phyloP scores from a whole-genome alignment of 2,797 vertebrate species.

The Melopsittacus undulatus region DNA sequence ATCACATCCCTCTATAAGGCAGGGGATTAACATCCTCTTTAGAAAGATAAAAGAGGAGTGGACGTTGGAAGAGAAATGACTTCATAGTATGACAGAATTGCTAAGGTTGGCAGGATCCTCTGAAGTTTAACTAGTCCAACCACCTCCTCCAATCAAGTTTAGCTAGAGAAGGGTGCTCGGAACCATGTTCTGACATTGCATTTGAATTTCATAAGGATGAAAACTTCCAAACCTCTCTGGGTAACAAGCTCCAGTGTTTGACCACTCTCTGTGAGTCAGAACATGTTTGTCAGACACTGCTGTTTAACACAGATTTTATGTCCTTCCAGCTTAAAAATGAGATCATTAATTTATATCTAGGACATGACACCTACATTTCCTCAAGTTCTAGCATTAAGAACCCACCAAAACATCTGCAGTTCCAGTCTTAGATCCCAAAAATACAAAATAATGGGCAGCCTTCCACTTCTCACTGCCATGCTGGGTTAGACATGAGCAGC shows the following conservation, averaged over 20 bases:
- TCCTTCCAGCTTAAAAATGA: background rate
- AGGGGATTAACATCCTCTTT: too few species aligned
- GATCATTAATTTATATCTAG: background rate
- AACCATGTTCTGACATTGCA: background rate
- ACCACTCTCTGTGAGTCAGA: background rate
- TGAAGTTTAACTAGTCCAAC: background rate
- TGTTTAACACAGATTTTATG: background rate
- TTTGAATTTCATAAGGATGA: background rate
- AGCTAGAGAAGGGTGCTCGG: background rate
- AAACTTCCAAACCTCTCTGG: background rate
- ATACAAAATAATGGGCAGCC: background rate
- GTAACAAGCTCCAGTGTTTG: background rate
- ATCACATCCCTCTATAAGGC: too few species aligned
- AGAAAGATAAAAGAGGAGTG: too few species aligned
- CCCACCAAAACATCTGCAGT: background rate
- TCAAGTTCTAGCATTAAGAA: background rate
- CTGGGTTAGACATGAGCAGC: background rate
- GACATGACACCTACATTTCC: background rate
- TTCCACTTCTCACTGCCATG: background rate
- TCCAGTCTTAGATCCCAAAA: background rate
- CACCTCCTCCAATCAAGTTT: background rate
- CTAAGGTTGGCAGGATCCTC: background rate
- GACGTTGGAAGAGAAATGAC: too few species aligned
- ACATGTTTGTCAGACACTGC: background rate
- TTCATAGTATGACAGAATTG: too few species aligned